Evolutionary conservation across 1,140 invertebrate genomes (phyloP).

Genomic region (Drosophila cardini): DNA sequence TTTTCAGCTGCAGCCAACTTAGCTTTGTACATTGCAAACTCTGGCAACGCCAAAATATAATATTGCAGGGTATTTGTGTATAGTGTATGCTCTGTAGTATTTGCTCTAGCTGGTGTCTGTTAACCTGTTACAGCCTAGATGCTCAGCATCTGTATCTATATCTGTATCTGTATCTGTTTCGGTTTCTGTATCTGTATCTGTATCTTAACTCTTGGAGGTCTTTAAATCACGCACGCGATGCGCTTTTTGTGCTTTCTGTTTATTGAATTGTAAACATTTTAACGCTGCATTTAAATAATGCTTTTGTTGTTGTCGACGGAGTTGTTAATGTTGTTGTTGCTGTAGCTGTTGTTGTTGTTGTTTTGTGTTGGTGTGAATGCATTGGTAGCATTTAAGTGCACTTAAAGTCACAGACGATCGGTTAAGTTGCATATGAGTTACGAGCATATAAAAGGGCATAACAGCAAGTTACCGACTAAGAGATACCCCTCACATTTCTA

Average conservation of each 20-base stretch:
- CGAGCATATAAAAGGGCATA: constrained; percentile 8
- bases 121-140: constrained; percentile 5
- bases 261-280: constrained; percentile 82
- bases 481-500: neutral
- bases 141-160: constrained; percentile 2
- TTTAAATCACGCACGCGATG: constrained; percentile 31
- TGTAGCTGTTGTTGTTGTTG: constrained; percentile 2
- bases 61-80: neutral
- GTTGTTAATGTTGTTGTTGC: constrained; percentile 26
- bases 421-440: constrained; percentile 12
- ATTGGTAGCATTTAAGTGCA: constrained; percentile 39
- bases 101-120: neutral
- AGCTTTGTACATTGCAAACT: too few relatives aligned
- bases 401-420: constrained; percentile 33
- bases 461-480: neutral
- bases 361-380: constrained; percentile 19
- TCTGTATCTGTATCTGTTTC: constrained; percentile 11
- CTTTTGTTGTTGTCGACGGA: constrained; percentile 36
- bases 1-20: too few relatives aligned
- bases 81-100: neutral
- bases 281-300: constrained; percentile 78
- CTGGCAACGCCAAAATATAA: too few relatives aligned
- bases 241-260: constrained; percentile 47
- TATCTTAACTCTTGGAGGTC: constrained; percentile 42
- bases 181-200: constrained; percentile 26